phyloP scores from a whole-genome alignment of 2,888 invertebrate genomes.

The Trichogramma evanescens region DNA sequence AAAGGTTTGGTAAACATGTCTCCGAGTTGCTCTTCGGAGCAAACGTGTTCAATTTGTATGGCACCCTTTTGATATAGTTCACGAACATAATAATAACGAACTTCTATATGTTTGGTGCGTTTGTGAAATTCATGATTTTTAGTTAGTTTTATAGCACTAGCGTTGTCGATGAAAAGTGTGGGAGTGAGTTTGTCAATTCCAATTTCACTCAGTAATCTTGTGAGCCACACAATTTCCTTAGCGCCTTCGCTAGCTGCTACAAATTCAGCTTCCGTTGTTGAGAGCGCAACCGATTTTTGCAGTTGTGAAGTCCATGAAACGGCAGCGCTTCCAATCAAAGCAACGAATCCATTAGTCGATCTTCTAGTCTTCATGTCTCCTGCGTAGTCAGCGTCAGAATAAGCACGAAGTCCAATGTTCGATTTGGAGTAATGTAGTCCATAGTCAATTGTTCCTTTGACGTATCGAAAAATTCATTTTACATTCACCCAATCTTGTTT shows the following conservation, averaged over 20 bases:
- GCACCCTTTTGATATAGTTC: too few relatives aligned
- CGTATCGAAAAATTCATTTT: constrained; percentile 13
- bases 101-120: too few relatives aligned
- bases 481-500: constrained; percentile 17
- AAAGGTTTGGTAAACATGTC: constrained; percentile 17
- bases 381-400: background rate
- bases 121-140: too few relatives aligned
- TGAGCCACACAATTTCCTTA: constrained; percentile 17
- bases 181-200: background rate
- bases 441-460: too few relatives aligned
- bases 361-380: too few relatives aligned
- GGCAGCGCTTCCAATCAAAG: too few relatives aligned
- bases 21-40: constrained; percentile 11
- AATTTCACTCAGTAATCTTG: constrained; percentile 6
- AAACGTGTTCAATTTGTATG: background rate
- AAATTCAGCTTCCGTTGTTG: constrained; percentile 14
- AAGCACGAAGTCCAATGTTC: background rate
- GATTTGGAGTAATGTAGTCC: too few relatives aligned
- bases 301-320: too few relatives aligned
- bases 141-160: background rate
- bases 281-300: background rate
- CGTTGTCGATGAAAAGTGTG: constrained; percentile 16
- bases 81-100: too few relatives aligned
- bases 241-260: constrained; percentile 20
- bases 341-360: too few relatives aligned